A percentile compares a stretch with the other conserved stretches of the same genome.
Evolutionary conservation across 37 sponge, comb jelly and placozoan species (phyloP).

Genomic region (Beroe forskalii): DNA sequence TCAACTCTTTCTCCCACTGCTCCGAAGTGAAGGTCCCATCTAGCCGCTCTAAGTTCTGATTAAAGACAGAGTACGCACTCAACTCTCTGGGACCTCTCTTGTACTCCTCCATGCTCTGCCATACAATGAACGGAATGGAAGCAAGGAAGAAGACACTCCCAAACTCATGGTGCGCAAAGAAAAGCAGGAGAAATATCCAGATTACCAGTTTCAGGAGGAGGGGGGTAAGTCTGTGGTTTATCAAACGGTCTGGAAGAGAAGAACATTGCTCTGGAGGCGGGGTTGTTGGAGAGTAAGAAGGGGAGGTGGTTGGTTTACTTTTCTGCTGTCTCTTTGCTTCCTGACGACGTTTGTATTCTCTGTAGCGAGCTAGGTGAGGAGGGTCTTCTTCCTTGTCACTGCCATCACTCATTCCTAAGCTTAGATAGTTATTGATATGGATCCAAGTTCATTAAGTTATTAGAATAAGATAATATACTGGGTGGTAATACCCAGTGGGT

Average conservation of each 20-base stretch:
- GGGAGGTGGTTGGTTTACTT: background rate
- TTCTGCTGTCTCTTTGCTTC: background rate
- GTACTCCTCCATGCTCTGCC: conserved; percentile 70
- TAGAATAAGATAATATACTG: too few relatives aligned
- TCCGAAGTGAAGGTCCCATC: conserved; percentile 94
- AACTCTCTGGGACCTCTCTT: conserved; percentile 71
- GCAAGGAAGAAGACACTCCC: conserved; percentile 75
- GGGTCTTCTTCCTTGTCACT: conserved; percentile 33
- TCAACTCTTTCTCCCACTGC: conserved; percentile 91
- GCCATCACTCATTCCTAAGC: conserved; percentile 6
- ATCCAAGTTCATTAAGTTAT: too few relatives aligned
- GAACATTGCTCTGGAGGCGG: background rate
- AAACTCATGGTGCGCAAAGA: conserved; percentile 77
- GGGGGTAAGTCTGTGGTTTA: conserved; percentile 10
- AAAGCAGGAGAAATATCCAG: conserved; percentile 65
- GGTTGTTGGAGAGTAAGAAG: background rate
- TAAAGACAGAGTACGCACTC: conserved; percentile 97
- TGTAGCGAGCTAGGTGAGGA: background rate
- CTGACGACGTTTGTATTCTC: conserved; percentile 47
- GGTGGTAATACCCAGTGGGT: too few relatives aligned
- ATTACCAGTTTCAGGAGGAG: conserved; percentile 62
- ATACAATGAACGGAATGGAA: conserved; percentile 72
- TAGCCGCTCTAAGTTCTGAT: conserved; percentile 79
- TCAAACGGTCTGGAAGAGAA: background rate
- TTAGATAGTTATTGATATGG: too few relatives aligned